Evolutionary conservation across 2,888 invertebrate genomes (phyloP).

Genomic region (Leuctra nigra): DNA sequence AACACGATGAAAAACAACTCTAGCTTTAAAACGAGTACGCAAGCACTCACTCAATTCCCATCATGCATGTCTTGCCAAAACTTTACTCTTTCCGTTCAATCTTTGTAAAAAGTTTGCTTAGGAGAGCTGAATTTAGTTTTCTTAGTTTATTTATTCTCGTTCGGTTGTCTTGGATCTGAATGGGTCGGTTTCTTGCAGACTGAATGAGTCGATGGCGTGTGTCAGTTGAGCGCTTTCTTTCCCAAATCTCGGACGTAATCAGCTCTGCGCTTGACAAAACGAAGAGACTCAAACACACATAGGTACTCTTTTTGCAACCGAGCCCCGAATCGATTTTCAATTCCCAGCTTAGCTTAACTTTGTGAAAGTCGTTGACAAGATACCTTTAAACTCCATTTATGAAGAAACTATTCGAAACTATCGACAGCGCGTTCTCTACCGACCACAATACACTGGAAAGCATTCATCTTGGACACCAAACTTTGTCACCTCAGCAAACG

Average conservation of each 20-base stretch:
- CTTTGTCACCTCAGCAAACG: too few relatives aligned
- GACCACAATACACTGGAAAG: too few relatives aligned
- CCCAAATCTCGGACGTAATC: constrained; percentile 10
- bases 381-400: constrained; percentile 2
- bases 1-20: neutral
- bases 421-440: neutral
- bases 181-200: constrained; percentile 2
- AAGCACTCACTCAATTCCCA: constrained; percentile 13
- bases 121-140: constrained; percentile 16
- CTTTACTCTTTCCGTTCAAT: constrained; percentile 11
- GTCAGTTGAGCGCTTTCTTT: constrained; percentile 1
- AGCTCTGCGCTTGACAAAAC: constrained; percentile 3
- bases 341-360: neutral
- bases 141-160: constrained; percentile 10
- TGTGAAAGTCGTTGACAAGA: constrained; percentile 1
- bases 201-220: constrained; percentile 4
- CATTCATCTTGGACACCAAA: too few relatives aligned
- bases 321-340: constrained; percentile 4
- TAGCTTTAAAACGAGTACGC: constrained; percentile 7
- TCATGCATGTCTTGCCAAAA: constrained; percentile 13
- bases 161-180: constrained; percentile 1
- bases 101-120: constrained; percentile 17
- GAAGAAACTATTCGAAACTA: constrained; percentile 8
- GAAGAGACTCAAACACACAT: constrained; percentile 2
- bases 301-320: neutral